Conservation (phyloP, 2,797 vertebrate species). For the Octomys mimax region DNA sequence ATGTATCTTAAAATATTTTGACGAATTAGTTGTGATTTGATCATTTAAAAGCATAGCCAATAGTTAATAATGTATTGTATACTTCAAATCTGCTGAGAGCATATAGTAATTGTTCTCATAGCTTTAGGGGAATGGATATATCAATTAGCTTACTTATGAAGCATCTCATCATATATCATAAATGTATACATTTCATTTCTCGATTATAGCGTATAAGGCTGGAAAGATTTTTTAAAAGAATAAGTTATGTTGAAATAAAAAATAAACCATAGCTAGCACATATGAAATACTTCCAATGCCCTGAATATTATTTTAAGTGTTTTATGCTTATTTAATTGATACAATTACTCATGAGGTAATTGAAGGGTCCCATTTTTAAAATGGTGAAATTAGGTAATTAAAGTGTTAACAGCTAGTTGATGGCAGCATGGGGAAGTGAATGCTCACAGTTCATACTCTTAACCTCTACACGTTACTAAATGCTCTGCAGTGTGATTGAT, state of each 20-base stretch:
- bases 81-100: not conserved
- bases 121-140: not conserved
- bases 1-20: not conserved
- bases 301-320: not conserved
- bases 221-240: not conserved
- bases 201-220: not conserved
- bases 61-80: not conserved
- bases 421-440: conserved; percentile 7
- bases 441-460: not conserved
- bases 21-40: not conserved
- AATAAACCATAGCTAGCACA: conserved; percentile 6
- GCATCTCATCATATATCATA: not conserved
- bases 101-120: not conserved
- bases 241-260: not conserved
- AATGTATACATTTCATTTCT: not conserved
- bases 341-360: not conserved
- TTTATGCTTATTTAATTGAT: conserved; percentile 54
- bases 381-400: conserved; percentile 38
- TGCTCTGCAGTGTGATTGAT: not conserved
- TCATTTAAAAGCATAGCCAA: conserved; percentile 29
- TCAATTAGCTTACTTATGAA: conserved; percentile 4
- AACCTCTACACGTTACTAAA: not conserved
- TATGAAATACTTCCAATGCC: not conserved
- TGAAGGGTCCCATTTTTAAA: conserved; percentile 23
- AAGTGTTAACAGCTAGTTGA: conserved; percentile 29